Base-by-base conservation (phyloP, 2,888 invertebrate genomes). In the Eupithecia exiguata region DNA sequence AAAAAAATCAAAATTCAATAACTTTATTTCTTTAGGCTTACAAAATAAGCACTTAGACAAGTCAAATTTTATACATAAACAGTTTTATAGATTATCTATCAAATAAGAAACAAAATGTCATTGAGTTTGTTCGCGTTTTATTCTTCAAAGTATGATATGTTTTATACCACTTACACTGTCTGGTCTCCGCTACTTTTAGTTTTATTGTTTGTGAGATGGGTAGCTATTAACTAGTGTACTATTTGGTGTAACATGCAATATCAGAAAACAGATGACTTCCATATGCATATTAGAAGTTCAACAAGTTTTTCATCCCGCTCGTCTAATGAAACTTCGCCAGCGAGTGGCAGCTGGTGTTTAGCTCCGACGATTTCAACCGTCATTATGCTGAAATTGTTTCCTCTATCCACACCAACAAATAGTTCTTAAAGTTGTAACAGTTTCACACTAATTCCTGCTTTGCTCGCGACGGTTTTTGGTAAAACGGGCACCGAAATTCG, bases 391-490 rank as follows among this genome's bases (percentile, higher is more conserved):
- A 72, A 74, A 75, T 71, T 70, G 74, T 73, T 77, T 76, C 71
- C 74, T 75, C 67, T 71, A 70, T 70, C 70, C 65, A 75, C 72
- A 71, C 68, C 65, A 74, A 62, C 53, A 74, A 76, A 74, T 79
- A 78, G 77, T 75, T 74, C 40, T 69, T 65, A 70, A 75, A 75
- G 73, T 77, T 75, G 74, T 73, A 71, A 69, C 71, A 70, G 46
- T 71, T 74, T 74, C 72, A 61, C 73, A 74, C 78, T 77, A 78
- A 80, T 80, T 77, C 79, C 74, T 74, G 74, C 78, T 73, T 77
- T 58, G 5, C 58, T 58, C 70, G 72, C 76, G 74, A 71, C 72
- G 76, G 76, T 77, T 75, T 76, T 75, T 72, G 73, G 69, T 65
- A 73, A 72, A 74, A 68, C 62, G 68, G 70, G 71, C 73, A 66